Evolutionary conservation across 1,140 invertebrate species (phyloP).

Genomic region (Lasioglossum albipes): DNA sequence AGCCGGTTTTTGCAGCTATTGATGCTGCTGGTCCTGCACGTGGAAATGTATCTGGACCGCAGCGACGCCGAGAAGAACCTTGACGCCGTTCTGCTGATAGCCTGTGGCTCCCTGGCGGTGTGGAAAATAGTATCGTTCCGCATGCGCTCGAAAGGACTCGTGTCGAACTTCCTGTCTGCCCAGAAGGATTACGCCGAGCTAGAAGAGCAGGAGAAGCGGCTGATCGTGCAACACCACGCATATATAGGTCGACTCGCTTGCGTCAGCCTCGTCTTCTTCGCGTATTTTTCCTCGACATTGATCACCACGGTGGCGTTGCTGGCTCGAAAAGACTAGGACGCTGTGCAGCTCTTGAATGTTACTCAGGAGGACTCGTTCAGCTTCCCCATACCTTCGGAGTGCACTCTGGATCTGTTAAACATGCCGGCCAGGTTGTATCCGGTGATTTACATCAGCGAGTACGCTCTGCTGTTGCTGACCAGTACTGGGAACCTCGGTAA

Average conservation of each 20-base stretch:
- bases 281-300: slow-evolving; percentile 21
- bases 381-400: slow-evolving; percentile 35
- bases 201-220: neutral
- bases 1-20: neutral
- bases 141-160: neutral
- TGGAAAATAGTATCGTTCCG: slow-evolving; percentile 27
- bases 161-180: slow-evolving; percentile 35
- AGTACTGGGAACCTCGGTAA: slow-evolving; percentile 52
- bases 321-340: neutral
- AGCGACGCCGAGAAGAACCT: slow-evolving; percentile 28
- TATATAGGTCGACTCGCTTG: slow-evolving; percentile 26
- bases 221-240: slow-evolving; percentile 29
- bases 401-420: neutral
- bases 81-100: slow-evolving; percentile 19
- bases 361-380: neutral
- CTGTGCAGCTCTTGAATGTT: neutral
- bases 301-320: slow-evolving; percentile 22
- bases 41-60: slow-evolving; percentile 32
- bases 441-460: slow-evolving; percentile 5
- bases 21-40: neutral
- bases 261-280: slow-evolving; percentile 13
- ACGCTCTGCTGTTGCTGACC: neutral
- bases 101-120: slow-evolving; percentile 19
- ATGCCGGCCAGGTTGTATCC: neutral
- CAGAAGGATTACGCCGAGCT: slow-evolving; percentile 36